phyloP scores from a whole-genome alignment of 2,797 vertebrate species.

The Eleutherodactylus coqui region DNA sequence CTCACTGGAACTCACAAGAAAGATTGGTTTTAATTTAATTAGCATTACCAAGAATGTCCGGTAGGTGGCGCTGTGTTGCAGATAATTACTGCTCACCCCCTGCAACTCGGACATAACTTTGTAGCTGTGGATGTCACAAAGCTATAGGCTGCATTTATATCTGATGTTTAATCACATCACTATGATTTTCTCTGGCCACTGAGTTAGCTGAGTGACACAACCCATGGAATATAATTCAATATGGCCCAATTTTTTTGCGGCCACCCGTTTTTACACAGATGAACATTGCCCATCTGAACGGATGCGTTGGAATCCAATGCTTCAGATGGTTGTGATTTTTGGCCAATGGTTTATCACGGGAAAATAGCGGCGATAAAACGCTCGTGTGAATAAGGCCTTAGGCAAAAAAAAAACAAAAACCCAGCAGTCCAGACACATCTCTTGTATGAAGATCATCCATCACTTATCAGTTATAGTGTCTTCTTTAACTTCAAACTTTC shows the following conservation, averaged over 20 bases:
- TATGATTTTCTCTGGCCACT: not conserved
- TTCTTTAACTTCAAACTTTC: too few relatives aligned
- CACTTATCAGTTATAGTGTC: too few relatives aligned
- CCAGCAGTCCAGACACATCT: too few relatives aligned
- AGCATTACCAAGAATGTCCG: not conserved
- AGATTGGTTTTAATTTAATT: not conserved
- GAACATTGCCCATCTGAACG: too few relatives aligned
- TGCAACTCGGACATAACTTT: not conserved
- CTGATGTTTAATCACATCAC: not conserved
- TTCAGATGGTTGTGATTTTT: too few relatives aligned
- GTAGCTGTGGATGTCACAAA: not conserved
- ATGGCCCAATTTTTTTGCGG: not conserved
- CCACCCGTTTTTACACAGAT: too few relatives aligned
- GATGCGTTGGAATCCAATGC: too few relatives aligned
- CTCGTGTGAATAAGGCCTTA: too few relatives aligned
- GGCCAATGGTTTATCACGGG: too few relatives aligned
- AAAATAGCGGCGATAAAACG: too few relatives aligned
- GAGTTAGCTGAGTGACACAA: not conserved
- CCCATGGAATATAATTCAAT: not conserved
- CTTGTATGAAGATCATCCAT: too few relatives aligned
- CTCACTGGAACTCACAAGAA: not conserved
- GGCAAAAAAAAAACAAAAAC: too few relatives aligned
- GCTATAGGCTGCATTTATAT: not conserved
- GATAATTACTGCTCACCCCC: slow-evolving; percentile 14
- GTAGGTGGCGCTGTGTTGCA: slow-evolving; percentile 53